phyloP scores from a whole-genome alignment of 2,888 invertebrate species.

The Archips xylosteana region DNA sequence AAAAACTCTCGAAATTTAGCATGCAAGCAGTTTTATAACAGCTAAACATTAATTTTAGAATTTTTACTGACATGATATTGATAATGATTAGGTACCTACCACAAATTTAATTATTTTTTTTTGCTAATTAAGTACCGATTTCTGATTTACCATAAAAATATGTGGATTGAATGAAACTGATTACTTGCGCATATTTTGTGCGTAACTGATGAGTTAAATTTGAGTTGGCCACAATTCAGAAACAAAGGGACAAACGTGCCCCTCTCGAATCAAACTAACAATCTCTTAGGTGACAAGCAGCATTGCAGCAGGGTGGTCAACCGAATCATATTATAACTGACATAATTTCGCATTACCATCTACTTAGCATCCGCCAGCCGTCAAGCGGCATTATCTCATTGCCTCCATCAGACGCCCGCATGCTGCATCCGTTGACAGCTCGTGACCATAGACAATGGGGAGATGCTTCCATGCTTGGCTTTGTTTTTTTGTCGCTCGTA shows the following conservation, averaged over 20 bases:
- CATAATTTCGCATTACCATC: conserved; percentile 41
- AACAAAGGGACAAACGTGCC: not conserved
- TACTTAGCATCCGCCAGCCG: conserved; percentile 49
- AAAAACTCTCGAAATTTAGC: too few species aligned
- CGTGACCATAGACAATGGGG: conserved; percentile 78
- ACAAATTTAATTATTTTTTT: too few species aligned
- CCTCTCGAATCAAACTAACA: not conserved
- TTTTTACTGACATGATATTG: too few species aligned
- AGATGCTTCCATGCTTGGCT: conserved; percentile 57
- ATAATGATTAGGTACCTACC: too few species aligned
- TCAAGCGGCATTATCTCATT: conserved; percentile 72
- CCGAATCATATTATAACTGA: conserved; percentile 30
- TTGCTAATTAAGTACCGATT: too few species aligned
- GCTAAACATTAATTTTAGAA: too few species aligned
- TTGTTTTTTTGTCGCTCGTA: conserved; percentile 64
- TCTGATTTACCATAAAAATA: too few species aligned
- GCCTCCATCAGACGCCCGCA: conserved; percentile 55
- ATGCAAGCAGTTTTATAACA: too few species aligned
- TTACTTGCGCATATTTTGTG: too few species aligned
- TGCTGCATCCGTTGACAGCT: conserved; percentile 51
- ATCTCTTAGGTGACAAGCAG: conserved; percentile 19
- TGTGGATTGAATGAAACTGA: too few species aligned
- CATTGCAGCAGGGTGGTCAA: conserved; percentile 23
- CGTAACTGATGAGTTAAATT: too few species aligned
- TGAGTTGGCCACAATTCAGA: not conserved